Evolutionary conservation across 2,113 vertebrate species (phyloP).

Genomic region (Oreocharis arfaki): DNA sequence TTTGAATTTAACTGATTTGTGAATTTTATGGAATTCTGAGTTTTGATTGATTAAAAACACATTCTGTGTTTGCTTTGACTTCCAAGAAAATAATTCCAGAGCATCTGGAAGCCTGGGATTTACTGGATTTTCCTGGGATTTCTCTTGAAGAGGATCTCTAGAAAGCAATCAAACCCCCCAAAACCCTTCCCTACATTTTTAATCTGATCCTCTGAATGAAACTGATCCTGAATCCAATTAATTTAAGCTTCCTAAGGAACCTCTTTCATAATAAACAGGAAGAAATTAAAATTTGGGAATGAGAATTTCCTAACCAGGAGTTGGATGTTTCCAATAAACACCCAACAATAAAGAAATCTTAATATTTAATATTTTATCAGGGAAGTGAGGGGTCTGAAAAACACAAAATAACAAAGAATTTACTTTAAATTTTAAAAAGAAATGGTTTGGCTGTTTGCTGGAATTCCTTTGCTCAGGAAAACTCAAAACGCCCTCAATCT

Average conservation of each 20-base stretch:
- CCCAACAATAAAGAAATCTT: neutral
- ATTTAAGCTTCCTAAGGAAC: neutral
- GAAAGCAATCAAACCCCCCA: neutral
- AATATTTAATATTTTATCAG: neutral
- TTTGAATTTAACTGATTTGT: neutral
- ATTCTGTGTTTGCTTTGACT: neutral
- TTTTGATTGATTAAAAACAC: neutral
- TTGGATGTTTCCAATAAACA: neutral
- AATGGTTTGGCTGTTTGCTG: neutral
- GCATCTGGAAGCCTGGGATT: neutral
- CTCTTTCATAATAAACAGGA: neutral
- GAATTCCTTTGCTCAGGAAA: neutral
- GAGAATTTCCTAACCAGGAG: neutral
- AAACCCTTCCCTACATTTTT: neutral
- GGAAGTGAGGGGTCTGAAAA: neutral
- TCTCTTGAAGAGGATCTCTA: neutral
- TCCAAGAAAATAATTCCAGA: neutral
- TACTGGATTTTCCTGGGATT: neutral
- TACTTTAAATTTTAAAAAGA: neutral
- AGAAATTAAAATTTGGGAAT: neutral
- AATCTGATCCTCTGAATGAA: neutral
- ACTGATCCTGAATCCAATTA: neutral
- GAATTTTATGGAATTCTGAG: neutral
- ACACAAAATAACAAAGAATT: neutral
- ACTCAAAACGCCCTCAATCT: neutral